Conservation (phyloP, 2,888 invertebrate species). For the Horisme vitalbata region DNA sequence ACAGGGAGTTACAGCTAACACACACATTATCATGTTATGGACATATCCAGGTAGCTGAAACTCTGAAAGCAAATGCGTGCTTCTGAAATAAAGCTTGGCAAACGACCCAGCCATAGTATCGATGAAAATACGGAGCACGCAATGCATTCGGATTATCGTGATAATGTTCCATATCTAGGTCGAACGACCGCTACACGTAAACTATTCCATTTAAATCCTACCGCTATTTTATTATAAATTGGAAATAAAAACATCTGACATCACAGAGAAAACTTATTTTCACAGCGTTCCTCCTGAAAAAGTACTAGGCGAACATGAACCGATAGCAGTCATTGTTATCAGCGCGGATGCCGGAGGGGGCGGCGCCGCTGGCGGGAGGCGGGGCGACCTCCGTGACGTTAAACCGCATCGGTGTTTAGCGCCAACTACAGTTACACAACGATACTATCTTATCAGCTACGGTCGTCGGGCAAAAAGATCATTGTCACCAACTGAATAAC, state of each 20-base stretch:
- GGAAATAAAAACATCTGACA: constrained; percentile 37
- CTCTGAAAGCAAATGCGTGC: constrained; percentile 21
- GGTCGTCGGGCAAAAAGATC: constrained; percentile 40
- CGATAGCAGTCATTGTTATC: constrained; percentile 69
- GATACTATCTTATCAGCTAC: constrained; percentile 69
- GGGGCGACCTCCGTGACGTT: constrained; percentile 57
- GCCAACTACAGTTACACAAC: constrained; percentile 51
- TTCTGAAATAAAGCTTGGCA: constrained; percentile 35
- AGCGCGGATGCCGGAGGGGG: constrained; percentile 49
- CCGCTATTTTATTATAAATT: constrained; percentile 11
- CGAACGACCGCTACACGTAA: constrained; percentile 16
- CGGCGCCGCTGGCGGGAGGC: constrained; percentile 37
- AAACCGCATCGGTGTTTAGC: constrained; percentile 54
- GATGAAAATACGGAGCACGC: constrained; percentile 30
- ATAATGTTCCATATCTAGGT: constrained; percentile 30
- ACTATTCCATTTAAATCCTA: constrained; percentile 1
- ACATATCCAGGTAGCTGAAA: constrained; percentile 18
- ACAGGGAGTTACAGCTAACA: constrained; percentile 2
- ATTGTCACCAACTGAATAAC: constrained; percentile 40
- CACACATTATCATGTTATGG: constrained; percentile 3
- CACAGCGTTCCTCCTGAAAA: constrained; percentile 65
- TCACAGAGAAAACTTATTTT: constrained; percentile 62
- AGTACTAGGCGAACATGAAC: constrained; percentile 74
- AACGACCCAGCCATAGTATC: constrained; percentile 33
- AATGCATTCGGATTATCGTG: constrained; percentile 28